phyloP scores from a whole-genome alignment of 2,113 vertebrate genomes.

The Cryptotis parvus region DNA sequence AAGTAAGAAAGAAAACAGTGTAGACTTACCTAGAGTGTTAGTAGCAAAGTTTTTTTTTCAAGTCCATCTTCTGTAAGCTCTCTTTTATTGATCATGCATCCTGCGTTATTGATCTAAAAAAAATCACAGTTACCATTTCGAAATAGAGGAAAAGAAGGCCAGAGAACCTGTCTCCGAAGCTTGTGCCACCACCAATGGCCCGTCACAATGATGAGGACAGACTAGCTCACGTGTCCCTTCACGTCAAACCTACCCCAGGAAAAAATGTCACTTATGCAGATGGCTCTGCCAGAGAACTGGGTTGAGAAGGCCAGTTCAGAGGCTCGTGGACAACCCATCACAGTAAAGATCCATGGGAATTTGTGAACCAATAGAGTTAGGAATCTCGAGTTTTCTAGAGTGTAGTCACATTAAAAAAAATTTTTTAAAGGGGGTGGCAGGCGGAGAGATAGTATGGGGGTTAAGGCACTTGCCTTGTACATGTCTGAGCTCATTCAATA shows the following conservation, averaged over 20 bases:
- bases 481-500: no score
- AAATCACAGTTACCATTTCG: slow-evolving; percentile 38
- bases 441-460: neutral
- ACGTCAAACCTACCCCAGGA: neutral
- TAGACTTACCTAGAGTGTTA: slow-evolving; percentile 90
- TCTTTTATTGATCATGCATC: slow-evolving; percentile 92
- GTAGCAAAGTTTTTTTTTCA: slow-evolving; percentile 94
- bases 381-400: slow-evolving; percentile 9
- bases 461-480: neutral
- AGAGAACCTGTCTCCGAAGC: neutral
- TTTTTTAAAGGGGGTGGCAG: neutral
- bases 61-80: slow-evolving; percentile 91
- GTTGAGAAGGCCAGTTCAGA: neutral
- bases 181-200: neutral
- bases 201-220: neutral
- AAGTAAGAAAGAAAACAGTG: slow-evolving; percentile 11
- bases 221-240: neutral
- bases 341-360: neutral
- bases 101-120: slow-evolving; percentile 93
- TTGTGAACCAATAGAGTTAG: neutral
- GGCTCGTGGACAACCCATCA: neutral
- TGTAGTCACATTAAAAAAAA: neutral
- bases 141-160: slow-evolving; percentile 7
- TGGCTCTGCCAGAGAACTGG: neutral
- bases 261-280: neutral